Conservation (phyloP, 2,797 vertebrate genomes). For the Neosalanx taihuensis region DNA sequence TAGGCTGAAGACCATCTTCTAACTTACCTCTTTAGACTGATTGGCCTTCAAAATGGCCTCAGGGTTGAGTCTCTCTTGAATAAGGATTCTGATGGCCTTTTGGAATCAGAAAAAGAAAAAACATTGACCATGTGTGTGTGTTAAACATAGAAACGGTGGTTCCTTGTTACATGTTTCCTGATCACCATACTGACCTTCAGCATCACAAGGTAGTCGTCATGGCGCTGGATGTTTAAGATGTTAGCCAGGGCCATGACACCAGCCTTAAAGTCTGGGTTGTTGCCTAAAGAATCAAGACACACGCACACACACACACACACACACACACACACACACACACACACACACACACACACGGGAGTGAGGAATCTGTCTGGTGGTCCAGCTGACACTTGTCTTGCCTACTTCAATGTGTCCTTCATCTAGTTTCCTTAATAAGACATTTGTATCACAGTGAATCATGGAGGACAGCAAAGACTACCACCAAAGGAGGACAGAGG, state of each 20-base stretch:
- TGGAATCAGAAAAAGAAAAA: not conserved
- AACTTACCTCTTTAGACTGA: constrained; percentile 85
- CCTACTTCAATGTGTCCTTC: constrained; percentile 14
- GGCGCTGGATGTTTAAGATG: constrained; percentile 92
- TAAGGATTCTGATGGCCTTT: constrained; percentile 93
- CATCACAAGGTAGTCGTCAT: constrained; percentile 96
- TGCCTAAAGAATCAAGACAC: constrained; percentile 68
- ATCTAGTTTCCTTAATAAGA: constrained; percentile 26
- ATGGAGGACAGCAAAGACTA: not conserved
- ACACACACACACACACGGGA: constrained; percentile 1
- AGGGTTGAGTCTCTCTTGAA: constrained; percentile 90
- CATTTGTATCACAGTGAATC: not conserved
- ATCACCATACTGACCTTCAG: constrained; percentile 81
- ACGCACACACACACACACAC: constrained; percentile 15
- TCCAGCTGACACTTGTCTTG: constrained; percentile 13
- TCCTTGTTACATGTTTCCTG: not conserved
- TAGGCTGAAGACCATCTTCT: not conserved
- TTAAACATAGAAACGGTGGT: not conserved
- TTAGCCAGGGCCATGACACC: constrained; percentile 91
- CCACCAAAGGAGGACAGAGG: not conserved
- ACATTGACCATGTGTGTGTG: not conserved
- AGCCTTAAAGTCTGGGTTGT: constrained; percentile 94
- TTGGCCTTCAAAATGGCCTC: constrained; percentile 89
- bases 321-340: not conserved
- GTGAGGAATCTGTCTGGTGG: constrained; percentile 10